phyloP scores from a whole-genome alignment of 2,113 vertebrate species.

The Scomber japonicus region DNA sequence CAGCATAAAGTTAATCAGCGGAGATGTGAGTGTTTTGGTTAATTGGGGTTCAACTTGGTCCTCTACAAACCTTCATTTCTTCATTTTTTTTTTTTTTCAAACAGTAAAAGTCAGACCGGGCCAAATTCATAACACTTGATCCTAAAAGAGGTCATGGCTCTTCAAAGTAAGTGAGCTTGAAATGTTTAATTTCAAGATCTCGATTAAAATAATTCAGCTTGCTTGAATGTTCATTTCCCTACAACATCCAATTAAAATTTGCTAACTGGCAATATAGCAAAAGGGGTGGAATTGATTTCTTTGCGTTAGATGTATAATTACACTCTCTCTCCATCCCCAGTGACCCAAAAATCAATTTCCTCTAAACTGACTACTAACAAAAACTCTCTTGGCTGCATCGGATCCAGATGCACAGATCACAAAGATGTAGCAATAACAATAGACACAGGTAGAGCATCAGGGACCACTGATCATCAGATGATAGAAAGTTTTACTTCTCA shows the following conservation, averaged over 20 bases:
- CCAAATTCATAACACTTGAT: neutral
- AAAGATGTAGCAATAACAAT: slow-evolving; percentile 6
- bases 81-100: too few species aligned
- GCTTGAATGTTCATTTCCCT: slow-evolving; percentile 48
- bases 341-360: slow-evolving; percentile 67
- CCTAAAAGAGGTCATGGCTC: slow-evolving; percentile 34
- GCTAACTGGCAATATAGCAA: slow-evolving; percentile 26
- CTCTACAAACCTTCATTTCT: neutral
- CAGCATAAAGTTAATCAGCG: slow-evolving; percentile 1
- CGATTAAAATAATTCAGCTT: slow-evolving; percentile 55
- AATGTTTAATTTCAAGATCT: slow-evolving; percentile 50
- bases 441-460: slow-evolving; percentile 1
- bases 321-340: slow-evolving; percentile 16
- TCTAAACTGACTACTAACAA: slow-evolving; percentile 32
- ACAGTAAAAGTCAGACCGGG: neutral
- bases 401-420: slow-evolving; percentile 22
- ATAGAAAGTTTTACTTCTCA: slow-evolving; percentile 1
- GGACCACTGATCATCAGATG: slow-evolving; percentile 9
- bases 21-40: neutral
- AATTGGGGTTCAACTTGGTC: slow-evolving; percentile 10
- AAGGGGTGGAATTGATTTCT: slow-evolving; percentile 47
- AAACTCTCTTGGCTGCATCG: neutral
- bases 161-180: slow-evolving; percentile 20
- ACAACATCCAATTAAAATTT: slow-evolving; percentile 58
- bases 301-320: slow-evolving; percentile 58